Evolutionary conservation across 2,888 invertebrate species (phyloP).

Genomic region (Tetranychus piercei): DNA sequence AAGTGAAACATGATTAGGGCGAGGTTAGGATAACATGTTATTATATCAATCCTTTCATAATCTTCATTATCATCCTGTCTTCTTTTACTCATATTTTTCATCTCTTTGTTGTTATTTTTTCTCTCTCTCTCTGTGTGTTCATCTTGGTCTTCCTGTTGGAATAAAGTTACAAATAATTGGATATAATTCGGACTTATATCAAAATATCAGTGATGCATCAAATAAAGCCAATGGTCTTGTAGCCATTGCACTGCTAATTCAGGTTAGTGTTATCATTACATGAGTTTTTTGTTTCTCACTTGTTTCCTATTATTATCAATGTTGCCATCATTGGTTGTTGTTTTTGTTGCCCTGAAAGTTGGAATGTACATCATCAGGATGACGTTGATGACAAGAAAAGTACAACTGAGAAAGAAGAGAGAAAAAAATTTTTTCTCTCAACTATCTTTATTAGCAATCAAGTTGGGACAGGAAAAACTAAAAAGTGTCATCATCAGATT

Average conservation of each 20-base stretch:
- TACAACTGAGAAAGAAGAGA: too few relatives aligned
- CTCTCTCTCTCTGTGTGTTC: background rate
- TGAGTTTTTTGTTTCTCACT: conserved; percentile 13
- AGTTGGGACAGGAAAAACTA: too few relatives aligned
- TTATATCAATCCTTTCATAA: background rate
- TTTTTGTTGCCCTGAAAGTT: too few relatives aligned
- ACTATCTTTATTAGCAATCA: too few relatives aligned
- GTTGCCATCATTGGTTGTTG: too few relatives aligned
- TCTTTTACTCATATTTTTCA: conserved; percentile 1
- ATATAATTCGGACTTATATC: conserved; percentile 90
- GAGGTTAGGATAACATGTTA: background rate
- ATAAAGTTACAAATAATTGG: conserved; percentile 93
- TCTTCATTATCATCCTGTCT: background rate
- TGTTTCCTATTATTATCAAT: background rate
- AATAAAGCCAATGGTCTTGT: conserved; percentile 86
- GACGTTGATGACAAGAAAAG: too few relatives aligned
- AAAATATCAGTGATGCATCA: conserved; percentile 75
- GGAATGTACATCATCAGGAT: too few relatives aligned
- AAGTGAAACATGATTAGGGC: background rate
- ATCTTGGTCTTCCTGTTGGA: conserved; percentile 28
- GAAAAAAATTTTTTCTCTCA: too few relatives aligned
- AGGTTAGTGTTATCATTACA: conserved; percentile 45
- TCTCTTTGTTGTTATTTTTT: background rate
- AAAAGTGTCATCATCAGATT: too few relatives aligned
- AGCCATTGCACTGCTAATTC: conserved; percentile 75